phyloP scores from a whole-genome alignment of 2,888 invertebrate genomes.

The Hirtodrosophila histrioides region DNA sequence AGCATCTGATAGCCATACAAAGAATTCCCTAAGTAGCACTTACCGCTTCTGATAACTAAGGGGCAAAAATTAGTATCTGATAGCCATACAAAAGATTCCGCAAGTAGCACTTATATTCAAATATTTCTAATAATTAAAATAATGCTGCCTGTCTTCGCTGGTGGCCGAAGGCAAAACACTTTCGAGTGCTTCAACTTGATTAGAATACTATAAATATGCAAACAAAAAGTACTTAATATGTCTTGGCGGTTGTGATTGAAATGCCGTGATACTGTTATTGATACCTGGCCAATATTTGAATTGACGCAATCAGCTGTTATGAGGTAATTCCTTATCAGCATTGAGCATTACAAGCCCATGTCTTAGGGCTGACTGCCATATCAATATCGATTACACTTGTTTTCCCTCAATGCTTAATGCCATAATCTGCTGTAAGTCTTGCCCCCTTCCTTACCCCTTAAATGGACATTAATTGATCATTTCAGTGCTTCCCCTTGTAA shows the following conservation, averaged over 20 bases:
- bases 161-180: slow-evolving; percentile 18
- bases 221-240: slow-evolving; percentile 7
- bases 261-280: background rate
- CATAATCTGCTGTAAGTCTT: slow-evolving; percentile 45
- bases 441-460: slow-evolving; percentile 4
- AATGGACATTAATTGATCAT: slow-evolving; percentile 40
- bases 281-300: background rate
- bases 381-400: slow-evolving; percentile 16
- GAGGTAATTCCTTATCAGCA: slow-evolving; percentile 3
- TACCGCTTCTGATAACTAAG: slow-evolving; percentile 28
- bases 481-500: slow-evolving; percentile 10
- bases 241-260: background rate
- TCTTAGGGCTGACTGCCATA: background rate
- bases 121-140: slow-evolving; percentile 1
- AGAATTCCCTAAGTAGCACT: slow-evolving; percentile 6
- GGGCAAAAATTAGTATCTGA: slow-evolving; percentile 35
- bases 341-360: slow-evolving; percentile 2
- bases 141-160: slow-evolving; percentile 21
- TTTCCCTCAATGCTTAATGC: slow-evolving; percentile 13
- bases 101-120: slow-evolving; percentile 23
- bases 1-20: slow-evolving; percentile 29
- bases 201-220: slow-evolving; percentile 39
- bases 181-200: slow-evolving; percentile 39
- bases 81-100: slow-evolving; percentile 13
- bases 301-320: background rate